These are phyloP conservation scores for Vulpes lagopus DNA, from an alignment of 2,113 vertebrate species.

Conservation along the genomic window DNA sequence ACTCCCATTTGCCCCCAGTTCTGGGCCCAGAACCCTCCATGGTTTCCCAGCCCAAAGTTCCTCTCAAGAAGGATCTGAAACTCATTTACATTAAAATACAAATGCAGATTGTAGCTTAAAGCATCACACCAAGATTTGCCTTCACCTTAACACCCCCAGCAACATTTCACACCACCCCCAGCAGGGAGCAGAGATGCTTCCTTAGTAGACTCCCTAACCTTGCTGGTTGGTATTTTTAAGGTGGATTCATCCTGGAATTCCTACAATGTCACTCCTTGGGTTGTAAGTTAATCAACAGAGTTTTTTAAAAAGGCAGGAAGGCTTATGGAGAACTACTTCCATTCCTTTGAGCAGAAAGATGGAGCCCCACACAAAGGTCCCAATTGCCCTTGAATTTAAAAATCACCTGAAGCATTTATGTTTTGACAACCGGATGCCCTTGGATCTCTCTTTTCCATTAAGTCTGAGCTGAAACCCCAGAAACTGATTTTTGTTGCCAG, in stretches of 20 bases:
- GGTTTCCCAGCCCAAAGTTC: slow-evolving; percentile 53
- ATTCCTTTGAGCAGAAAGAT: not conserved
- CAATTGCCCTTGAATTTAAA: not conserved
- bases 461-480: not conserved
- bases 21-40: not conserved
- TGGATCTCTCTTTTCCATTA: not conserved
- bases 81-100: slow-evolving; percentile 75
- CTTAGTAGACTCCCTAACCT: not conserved
- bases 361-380: not conserved
- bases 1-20: not conserved
- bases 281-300: not conserved
- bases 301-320: not conserved
- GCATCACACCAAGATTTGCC: not conserved
- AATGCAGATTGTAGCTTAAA: slow-evolving; percentile 42
- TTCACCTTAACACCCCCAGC: not conserved
- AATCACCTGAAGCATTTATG: not conserved
- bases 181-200: not conserved
- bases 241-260: not conserved
- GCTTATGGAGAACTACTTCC: not conserved
- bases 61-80: slow-evolving; percentile 79
- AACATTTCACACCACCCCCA: not conserved
- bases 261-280: not conserved
- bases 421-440: not conserved
- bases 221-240: not conserved
- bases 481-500: not conserved